These are phyloP conservation scores for Coluber constrictor DNA, from an alignment of 2,797 vertebrate genomes.

Conservation along the genomic window DNA sequence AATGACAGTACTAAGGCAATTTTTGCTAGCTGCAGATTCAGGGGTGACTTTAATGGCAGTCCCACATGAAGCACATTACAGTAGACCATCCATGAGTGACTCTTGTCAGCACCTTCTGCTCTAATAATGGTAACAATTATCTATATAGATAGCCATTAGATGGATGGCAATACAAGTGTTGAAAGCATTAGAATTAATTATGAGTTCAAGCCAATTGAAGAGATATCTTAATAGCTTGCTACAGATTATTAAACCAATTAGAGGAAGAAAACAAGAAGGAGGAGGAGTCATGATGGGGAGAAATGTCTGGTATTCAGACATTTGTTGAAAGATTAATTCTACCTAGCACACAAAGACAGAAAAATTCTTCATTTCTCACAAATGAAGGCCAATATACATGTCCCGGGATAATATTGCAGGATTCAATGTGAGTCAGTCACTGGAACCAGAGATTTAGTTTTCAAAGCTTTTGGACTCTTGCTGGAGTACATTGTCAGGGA, in stretches of 20 bases:
- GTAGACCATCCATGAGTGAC: not conserved
- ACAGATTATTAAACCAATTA: not conserved
- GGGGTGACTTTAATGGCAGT: not conserved
- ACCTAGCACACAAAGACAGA: not conserved
- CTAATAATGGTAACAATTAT: not conserved
- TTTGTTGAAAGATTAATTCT: not conserved
- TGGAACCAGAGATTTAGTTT: not conserved
- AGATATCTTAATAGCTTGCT: not conserved
- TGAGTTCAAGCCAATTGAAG: not conserved
- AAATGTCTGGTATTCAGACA: not conserved
- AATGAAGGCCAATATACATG: not conserved
- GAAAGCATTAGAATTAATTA: not conserved
- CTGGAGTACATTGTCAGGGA: not conserved
- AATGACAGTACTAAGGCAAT: not conserved
- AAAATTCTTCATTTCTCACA: not conserved
- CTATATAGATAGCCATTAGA: not conserved
- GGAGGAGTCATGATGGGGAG: not conserved
- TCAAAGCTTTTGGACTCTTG: not conserved
- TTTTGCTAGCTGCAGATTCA: not conserved
- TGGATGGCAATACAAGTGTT: not conserved
- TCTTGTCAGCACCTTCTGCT: not conserved
- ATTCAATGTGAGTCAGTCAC: no score
- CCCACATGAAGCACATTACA: not conserved
- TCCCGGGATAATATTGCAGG: not conserved
- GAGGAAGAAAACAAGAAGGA: not conserved